A percentile compares a stretch with the other conserved stretches of the same genome.
These are phyloP conservation scores for Colletes gigas DNA, from an alignment of 1,140 invertebrate genomes.

Conservation along the genomic window DNA sequence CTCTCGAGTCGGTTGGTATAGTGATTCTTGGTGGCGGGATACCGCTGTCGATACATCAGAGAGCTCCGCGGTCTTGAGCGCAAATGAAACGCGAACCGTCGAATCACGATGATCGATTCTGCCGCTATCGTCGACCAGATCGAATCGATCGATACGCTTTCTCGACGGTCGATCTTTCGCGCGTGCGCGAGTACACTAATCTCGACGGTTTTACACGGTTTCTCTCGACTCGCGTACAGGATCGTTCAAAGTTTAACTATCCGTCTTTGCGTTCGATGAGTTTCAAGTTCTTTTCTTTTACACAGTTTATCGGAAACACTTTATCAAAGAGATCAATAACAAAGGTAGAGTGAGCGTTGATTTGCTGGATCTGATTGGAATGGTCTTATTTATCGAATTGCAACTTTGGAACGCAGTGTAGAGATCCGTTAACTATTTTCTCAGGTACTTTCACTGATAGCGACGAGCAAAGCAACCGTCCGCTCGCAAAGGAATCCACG, in stretches of 20 bases:
- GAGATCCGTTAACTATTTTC: constrained; percentile 42
- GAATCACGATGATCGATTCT: neutral
- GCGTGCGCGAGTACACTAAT: constrained; percentile 11
- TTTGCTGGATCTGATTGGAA: too few species aligned
- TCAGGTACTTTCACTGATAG: constrained; percentile 54
- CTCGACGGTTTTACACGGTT: constrained; percentile 34
- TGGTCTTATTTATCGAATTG: too few species aligned
- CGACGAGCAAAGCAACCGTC: neutral
- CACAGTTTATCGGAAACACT: too few species aligned
- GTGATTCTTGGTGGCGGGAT: neutral
- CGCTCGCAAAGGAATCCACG: neutral
- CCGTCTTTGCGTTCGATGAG: too few species aligned
- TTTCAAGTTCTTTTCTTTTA: too few species aligned
- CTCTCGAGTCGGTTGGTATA: too few species aligned
- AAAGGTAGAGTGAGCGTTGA: too few species aligned
- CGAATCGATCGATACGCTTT: constrained; percentile 65
- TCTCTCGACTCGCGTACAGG: constrained; percentile 14
- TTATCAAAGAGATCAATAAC: too few species aligned
- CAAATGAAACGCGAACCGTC: too few species aligned
- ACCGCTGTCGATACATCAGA: neutral
- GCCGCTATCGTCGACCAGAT: constrained; percentile 28
- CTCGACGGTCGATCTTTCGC: constrained; percentile 37
- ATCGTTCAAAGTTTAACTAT: too few species aligned
- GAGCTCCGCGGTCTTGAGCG: neutral
- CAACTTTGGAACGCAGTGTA: neutral